A percentile compares a stretch with the other conserved stretches of the same genome.
Evolutionary conservation across 2,888 invertebrate genomes (phyloP).

Genomic region (Mythimna pallens): DNA sequence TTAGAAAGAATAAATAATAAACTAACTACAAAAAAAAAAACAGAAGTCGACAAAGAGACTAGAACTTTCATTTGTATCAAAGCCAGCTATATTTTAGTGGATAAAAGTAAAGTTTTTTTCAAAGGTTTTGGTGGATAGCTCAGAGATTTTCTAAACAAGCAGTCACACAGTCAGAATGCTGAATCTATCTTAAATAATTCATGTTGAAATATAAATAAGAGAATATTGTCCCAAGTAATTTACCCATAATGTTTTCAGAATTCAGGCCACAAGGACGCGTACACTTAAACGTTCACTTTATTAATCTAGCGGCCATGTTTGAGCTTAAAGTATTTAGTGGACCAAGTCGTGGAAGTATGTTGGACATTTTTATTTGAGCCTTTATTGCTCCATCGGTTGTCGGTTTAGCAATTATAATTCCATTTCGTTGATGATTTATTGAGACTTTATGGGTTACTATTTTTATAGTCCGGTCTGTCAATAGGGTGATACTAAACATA

Average conservation of each 20-base stretch:
- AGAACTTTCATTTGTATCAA: no score
- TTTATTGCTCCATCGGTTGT: constrained; percentile 1
- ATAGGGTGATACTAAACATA: not conserved
- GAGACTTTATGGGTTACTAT: not conserved
- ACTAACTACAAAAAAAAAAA: no score
- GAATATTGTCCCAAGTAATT: not conserved
- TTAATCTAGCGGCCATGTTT: constrained; percentile 15
- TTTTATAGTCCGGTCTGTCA: not conserved
- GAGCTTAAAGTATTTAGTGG: constrained; percentile 10
- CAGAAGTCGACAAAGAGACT: no score
- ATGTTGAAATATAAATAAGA: not conserved
- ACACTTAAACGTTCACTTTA: constrained; percentile 16
- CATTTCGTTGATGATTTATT: constrained; percentile 3
- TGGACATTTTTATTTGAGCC: constrained; percentile 2
- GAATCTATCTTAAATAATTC: no score
- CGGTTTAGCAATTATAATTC: constrained; percentile 3
- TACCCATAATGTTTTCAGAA: constrained; percentile 3
- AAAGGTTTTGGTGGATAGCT: no score
- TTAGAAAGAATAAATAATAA: no score
- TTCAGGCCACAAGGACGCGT: constrained; percentile 14
- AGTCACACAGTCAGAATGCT: no score
- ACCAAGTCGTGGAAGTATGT: constrained; percentile 10
- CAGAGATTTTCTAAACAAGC: no score
- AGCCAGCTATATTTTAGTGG: no score
- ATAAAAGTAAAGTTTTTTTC: no score